phyloP scores from a whole-genome alignment of 2,113 vertebrate species.

The Calidris pugnax region DNA sequence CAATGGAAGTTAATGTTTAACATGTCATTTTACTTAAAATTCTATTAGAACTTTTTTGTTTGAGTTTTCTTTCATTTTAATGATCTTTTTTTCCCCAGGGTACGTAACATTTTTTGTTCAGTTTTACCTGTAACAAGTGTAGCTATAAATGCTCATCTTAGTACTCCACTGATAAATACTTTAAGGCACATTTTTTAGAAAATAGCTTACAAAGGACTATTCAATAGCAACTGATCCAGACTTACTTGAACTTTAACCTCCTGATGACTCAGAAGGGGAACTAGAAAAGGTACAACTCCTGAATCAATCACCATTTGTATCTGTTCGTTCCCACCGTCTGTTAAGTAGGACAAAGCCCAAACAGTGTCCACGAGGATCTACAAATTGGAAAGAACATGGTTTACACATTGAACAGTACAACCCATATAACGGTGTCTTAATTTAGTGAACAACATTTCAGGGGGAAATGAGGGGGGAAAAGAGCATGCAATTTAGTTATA shows the following conservation, averaged over 20 bases:
- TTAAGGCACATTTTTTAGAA: neutral
- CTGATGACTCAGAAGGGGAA: slow-evolving; percentile 97
- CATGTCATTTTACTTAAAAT: neutral
- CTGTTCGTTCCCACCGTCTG: slow-evolving; percentile 97
- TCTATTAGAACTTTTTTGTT: neutral
- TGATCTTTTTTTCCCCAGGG: neutral
- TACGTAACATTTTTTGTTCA: neutral
- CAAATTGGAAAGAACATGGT: neutral
- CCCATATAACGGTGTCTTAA: neutral
- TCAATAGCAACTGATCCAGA: neutral
- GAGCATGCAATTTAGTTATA: neutral
- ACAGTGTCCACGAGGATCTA: slow-evolving; percentile 99
- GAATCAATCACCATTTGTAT: slow-evolving; percentile 99
- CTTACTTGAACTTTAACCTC: slow-evolving; percentile 99
- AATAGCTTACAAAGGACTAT: neutral
- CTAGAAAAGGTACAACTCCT: slow-evolving; percentile 95
- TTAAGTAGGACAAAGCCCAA: slow-evolving; percentile 98
- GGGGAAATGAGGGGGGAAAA: neutral
- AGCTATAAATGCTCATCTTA: neutral
- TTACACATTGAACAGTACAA: neutral
- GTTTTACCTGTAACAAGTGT: neutral
- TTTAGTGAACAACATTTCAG: neutral
- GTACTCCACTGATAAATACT: neutral
- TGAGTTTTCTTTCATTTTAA: neutral
- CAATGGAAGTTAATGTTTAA: neutral